These are phyloP conservation scores for Tetheella fluctuosa DNA, from an alignment of 2,888 invertebrate genomes.

Conservation along the genomic window DNA sequence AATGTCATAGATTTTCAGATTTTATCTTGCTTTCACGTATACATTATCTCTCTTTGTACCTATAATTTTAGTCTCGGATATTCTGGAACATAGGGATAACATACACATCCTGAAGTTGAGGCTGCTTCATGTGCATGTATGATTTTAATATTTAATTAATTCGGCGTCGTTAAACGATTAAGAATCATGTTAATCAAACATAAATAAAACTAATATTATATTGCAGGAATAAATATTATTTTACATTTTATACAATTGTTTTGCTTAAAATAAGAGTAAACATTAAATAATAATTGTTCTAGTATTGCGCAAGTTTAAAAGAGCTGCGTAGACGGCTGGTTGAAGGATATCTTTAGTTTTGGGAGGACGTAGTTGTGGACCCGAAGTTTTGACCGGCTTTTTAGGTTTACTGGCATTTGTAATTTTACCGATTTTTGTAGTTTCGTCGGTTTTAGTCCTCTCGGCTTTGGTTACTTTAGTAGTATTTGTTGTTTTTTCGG, in stretches of 20 bases:
- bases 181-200: conserved; percentile 3
- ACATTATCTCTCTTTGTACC: too few relatives aligned
- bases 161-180: background rate
- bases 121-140: too few relatives aligned
- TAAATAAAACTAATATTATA: background rate
- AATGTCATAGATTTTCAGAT: too few relatives aligned
- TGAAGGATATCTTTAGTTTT: background rate
- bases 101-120: background rate
- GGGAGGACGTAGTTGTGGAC: background rate
- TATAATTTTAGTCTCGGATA: too few relatives aligned
- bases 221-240: background rate
- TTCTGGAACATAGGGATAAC: too few relatives aligned
- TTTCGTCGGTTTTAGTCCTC: background rate
- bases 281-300: background rate
- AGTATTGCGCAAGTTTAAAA: background rate
- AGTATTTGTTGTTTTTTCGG: background rate
- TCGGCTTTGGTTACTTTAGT: background rate
- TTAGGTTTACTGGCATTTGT: background rate
- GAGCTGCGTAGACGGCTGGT: background rate
- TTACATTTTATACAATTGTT: background rate
- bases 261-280: background rate
- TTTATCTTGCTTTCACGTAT: too few relatives aligned
- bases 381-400: background rate
- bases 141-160: background rate
- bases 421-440: background rate